These are phyloP conservation scores for Clepsis dumicolana DNA, from an alignment of 2,888 invertebrate species.

Conservation along the genomic window DNA sequence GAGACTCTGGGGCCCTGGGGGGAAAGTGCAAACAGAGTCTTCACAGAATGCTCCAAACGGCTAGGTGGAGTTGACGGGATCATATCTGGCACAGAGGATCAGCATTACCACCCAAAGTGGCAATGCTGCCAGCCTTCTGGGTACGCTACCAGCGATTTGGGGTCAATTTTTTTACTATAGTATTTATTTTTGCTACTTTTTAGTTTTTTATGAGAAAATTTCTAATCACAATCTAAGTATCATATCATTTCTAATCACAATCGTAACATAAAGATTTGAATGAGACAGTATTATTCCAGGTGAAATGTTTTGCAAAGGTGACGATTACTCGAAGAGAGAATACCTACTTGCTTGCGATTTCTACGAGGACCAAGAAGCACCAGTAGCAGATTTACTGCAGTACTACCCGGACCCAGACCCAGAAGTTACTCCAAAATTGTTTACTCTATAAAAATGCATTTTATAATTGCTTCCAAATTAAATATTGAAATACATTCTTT, in stretches of 20 bases:
- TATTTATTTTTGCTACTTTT: no score
- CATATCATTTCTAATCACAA: neutral
- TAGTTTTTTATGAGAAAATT: no score
- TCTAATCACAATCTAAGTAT: no score
- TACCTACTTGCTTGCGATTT: conserved; percentile 80
- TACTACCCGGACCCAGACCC: conserved; percentile 81
- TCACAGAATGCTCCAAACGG: no score
- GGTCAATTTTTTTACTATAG: no score
- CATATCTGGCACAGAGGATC: no score
- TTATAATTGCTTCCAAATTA: neutral
- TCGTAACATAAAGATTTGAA: neutral
- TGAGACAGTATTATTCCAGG: conserved; percentile 62
- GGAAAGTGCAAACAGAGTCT: no score
- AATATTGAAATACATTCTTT: neutral
- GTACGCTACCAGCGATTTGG: no score
- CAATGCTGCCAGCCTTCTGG: no score
- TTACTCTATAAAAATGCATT: conserved; percentile 46
- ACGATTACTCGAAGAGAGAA: conserved; percentile 81
- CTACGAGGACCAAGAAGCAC: conserved; percentile 81
- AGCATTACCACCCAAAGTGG: no score
- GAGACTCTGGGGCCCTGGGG: no score
- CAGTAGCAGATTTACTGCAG: conserved; percentile 78
- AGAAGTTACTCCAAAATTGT: conserved; percentile 73
- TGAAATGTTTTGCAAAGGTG: conserved; percentile 81
- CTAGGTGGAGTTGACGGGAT: no score